Conservation (phyloP, 1,140 invertebrate genomes). For the Heliconius melpomene region DNA sequence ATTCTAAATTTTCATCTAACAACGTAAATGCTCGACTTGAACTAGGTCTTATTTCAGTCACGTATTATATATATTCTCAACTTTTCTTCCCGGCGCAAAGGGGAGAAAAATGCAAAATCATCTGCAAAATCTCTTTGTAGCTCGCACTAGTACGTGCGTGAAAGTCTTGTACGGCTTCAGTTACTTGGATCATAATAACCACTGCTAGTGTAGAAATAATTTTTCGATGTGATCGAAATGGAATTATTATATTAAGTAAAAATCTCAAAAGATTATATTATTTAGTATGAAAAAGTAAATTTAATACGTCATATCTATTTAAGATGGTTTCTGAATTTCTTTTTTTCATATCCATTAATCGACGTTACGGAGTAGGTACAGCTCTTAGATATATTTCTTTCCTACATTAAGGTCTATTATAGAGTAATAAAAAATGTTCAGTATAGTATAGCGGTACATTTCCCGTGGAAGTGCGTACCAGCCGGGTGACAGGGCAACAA, state of each 20-base stretch:
- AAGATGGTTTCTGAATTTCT: background rate
- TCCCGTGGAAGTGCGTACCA: slow-evolving; percentile 2
- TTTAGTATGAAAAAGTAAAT: background rate
- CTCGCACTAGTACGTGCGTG: slow-evolving; percentile 7
- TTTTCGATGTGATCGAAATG: background rate
- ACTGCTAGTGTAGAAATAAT: background rate
- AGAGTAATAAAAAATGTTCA: background rate
- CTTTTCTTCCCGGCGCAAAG: background rate
- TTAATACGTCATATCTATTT: background rate
- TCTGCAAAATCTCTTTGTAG: slow-evolving; percentile 17
- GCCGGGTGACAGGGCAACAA: slow-evolving; percentile 33
- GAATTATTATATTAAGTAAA: background rate
- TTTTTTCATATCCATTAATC: no score
- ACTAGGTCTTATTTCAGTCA: background rate
- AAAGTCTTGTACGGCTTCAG: slow-evolving; percentile 15
- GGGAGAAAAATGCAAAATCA: slow-evolving; percentile 29
- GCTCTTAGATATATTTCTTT: no score
- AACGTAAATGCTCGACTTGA: slow-evolving; percentile 20
- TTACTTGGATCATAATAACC: background rate
- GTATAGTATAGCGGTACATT: slow-evolving; percentile 12
- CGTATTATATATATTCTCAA: slow-evolving; percentile 6
- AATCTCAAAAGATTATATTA: no score
- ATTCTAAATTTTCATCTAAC: background rate
- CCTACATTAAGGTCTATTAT: no score
- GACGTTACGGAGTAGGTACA: no score